Conservation (phyloP, 1,140 invertebrate species). For the Druon quercuslanigerum region DNA sequence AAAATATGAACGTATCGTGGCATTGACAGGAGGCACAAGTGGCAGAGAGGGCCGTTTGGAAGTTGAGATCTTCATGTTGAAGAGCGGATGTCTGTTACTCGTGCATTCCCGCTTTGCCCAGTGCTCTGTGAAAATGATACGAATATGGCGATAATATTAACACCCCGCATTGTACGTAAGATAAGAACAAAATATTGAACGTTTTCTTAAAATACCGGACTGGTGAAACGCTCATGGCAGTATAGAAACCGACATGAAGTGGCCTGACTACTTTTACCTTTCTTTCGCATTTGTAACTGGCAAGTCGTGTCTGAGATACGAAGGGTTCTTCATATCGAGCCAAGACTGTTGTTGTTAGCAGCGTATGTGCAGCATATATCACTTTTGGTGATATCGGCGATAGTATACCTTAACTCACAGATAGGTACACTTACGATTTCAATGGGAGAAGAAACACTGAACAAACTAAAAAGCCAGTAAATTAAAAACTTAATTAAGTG, state of each 20-base stretch:
- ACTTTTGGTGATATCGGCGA: conserved; percentile 45
- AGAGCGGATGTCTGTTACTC: conserved; percentile 31
- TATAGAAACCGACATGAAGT: conserved; percentile 41
- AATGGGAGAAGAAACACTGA: conserved; percentile 38
- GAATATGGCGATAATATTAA: conserved; percentile 54
- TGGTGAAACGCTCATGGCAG: conserved; percentile 52
- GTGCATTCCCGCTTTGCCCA: conserved; percentile 40
- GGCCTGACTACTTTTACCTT: conserved; percentile 49
- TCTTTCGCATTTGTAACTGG: conserved; percentile 57
- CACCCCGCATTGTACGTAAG: conserved; percentile 53
- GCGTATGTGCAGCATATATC: conserved; percentile 44
- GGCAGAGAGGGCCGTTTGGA: conserved; percentile 38
- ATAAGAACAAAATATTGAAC: conserved; percentile 58
- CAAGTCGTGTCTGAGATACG: conserved; percentile 56
- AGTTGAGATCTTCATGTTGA: not conserved
- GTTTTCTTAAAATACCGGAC: conserved; percentile 53
- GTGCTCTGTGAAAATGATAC: conserved; percentile 41
- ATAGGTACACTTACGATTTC: conserved; percentile 49
- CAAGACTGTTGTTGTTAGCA: conserved; percentile 66
- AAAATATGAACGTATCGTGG: conserved; percentile 68
- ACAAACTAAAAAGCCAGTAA: conserved; percentile 41
- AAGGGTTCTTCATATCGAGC: conserved; percentile 65
- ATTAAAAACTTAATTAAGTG: conserved; percentile 30
- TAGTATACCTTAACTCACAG: conserved; percentile 47
- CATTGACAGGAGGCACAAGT: conserved; percentile 57